Conservation (phyloP, 1,140 invertebrate genomes). For the Chironomus striatipennis region DNA sequence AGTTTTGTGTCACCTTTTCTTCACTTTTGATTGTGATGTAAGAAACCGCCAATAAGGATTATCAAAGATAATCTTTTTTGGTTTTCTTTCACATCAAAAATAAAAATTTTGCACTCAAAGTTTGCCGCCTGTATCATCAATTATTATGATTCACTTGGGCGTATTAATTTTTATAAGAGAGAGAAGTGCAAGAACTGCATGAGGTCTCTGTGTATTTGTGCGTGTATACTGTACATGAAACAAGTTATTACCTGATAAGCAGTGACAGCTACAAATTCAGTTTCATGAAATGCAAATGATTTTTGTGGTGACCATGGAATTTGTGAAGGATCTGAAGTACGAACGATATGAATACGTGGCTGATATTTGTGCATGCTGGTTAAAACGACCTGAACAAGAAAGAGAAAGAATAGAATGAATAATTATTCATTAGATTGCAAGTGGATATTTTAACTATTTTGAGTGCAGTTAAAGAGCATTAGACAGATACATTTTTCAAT, state of each 20-base stretch:
- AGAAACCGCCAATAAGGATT: constrained; percentile 11
- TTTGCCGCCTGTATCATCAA: constrained; percentile 5
- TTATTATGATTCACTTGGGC: constrained; percentile 20
- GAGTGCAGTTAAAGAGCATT: too few species aligned
- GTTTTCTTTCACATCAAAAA: too few species aligned
- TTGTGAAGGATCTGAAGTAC: constrained; percentile 55
- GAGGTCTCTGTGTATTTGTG: neutral
- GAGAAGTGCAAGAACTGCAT: neutral
- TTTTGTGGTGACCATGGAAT: constrained; percentile 54
- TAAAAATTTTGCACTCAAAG: neutral
- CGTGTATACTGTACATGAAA: neutral
- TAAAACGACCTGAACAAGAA: constrained; percentile 61
- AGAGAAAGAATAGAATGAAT: constrained; percentile 26
- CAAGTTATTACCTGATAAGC: constrained; percentile 65
- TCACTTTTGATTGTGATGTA: neutral
- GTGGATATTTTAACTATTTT: neutral
- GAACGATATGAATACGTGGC: constrained; percentile 73
- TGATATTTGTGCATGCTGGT: constrained; percentile 94
- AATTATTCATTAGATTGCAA: neutral
- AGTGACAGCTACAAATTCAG: constrained; percentile 83
- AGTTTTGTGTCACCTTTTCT: neutral
- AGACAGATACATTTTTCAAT: neutral
- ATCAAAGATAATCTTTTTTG: neutral
- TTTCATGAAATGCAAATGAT: constrained; percentile 67
- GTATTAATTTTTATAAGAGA: neutral